phyloP scores from a whole-genome alignment of 2,797 vertebrate genomes.

The Notamacropus eugenii region DNA sequence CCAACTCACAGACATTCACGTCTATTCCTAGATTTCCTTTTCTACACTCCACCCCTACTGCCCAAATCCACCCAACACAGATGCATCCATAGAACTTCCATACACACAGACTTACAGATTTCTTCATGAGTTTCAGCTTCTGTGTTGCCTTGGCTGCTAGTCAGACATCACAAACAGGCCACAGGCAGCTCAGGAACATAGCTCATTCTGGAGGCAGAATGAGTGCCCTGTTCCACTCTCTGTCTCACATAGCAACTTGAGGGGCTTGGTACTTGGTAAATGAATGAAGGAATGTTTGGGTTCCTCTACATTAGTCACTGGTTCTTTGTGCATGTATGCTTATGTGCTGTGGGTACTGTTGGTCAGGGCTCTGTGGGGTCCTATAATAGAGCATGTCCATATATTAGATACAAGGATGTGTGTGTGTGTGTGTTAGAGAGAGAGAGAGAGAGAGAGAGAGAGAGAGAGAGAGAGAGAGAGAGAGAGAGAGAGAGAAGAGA shows the following conservation, averaged over 20 bases:
- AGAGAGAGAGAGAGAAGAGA: too few species aligned
- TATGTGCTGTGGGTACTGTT: not conserved
- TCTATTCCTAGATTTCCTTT: not conserved
- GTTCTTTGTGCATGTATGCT: conserved; percentile 21
- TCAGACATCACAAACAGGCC: conserved; percentile 36
- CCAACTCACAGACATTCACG: not conserved
- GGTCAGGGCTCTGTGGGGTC: not conserved
- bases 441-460: too few species aligned
- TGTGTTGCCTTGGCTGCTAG: conserved; percentile 63
- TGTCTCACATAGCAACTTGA: conserved; percentile 40
- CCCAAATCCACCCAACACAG: conserved; percentile 1
- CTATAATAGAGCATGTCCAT: not conserved
- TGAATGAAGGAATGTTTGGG: not conserved
- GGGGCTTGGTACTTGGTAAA: conserved; percentile 32
- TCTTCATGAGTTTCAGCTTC: not conserved
- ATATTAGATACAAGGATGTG: not conserved
- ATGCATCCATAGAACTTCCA: not conserved
- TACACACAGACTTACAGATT: not conserved
- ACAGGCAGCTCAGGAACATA: conserved; percentile 21
- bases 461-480: too few species aligned
- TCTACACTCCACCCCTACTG: not conserved
- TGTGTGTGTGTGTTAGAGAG: not conserved
- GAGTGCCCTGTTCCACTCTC: conserved; percentile 37
- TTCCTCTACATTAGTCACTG: not conserved
- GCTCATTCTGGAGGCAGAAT: conserved; percentile 16